Percentiles rank a stretch among this genome's conserved stretches.
These are phyloP conservation scores for Agapornis canus DNA, from an alignment of 2,797 vertebrate genomes.

Conservation along the genomic window DNA sequence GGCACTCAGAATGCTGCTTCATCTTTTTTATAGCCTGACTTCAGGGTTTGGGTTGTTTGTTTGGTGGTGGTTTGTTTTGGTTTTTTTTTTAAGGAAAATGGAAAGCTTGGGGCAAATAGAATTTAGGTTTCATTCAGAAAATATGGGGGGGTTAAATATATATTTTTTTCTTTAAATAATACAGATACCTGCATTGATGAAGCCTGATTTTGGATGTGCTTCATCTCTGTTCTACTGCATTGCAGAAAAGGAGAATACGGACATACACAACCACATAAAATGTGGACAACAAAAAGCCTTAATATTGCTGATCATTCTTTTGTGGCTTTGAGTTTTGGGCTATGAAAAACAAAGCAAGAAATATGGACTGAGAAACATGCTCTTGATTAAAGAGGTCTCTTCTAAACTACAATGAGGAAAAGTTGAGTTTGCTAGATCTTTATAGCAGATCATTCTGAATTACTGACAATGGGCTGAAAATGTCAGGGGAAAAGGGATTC, in stretches of 20 bases:
- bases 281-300: neutral
- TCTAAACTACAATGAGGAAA: neutral
- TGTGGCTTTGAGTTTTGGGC: neutral
- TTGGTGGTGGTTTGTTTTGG: neutral
- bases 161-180: neutral
- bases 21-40: neutral
- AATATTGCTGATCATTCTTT: neutral
- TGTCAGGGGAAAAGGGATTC: neutral
- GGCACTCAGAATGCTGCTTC: neutral
- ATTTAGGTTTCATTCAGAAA: neutral
- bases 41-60: neutral
- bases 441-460: neutral
- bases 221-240: neutral
- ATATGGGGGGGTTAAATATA: neutral
- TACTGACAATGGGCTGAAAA: neutral
- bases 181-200: neutral
- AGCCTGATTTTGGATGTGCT: neutral
- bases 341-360: neutral
- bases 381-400: neutral
- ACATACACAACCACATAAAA: neutral
- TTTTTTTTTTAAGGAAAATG: neutral
- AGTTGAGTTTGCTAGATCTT: neutral
- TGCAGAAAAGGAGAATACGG: neutral
- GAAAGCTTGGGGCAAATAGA: neutral
- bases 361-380: neutral